Evolutionary conservation across 2,888 invertebrate species (phyloP).

Genomic region (Drosophila pseudotakahashii): DNA sequence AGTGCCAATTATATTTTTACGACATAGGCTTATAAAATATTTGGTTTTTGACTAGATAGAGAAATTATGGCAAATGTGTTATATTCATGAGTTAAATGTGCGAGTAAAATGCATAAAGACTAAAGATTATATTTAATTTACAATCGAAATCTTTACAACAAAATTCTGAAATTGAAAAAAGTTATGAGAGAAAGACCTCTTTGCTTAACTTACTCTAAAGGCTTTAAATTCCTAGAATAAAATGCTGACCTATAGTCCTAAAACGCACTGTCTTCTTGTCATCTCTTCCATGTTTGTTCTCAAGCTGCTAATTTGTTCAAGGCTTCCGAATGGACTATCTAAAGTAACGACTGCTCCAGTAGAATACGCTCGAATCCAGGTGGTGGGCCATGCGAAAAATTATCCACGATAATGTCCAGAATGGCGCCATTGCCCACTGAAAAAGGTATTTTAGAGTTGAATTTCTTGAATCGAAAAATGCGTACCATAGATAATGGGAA

Average conservation of each 20-base stretch:
- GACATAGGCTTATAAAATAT: not conserved
- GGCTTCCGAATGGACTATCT: slow-evolving; percentile 83
- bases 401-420: slow-evolving; percentile 96
- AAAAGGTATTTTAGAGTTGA: slow-evolving; percentile 79
- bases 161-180: not conserved
- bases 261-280: slow-evolving; percentile 21
- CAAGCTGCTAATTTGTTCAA: slow-evolving; percentile 39
- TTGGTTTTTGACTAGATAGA: not conserved
- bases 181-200: too few species aligned
- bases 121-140: too few species aligned
- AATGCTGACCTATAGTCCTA: slow-evolving; percentile 19
- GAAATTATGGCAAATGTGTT: not conserved
- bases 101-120: too few species aligned
- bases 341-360: slow-evolving; percentile 98
- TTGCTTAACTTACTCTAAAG: not conserved
- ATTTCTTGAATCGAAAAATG: slow-evolving; percentile 20
- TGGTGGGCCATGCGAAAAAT: slow-evolving; percentile 93
- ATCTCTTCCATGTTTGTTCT: slow-evolving; percentile 11
- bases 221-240: not conserved
- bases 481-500: slow-evolving; percentile 96
- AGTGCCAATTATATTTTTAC: not conserved
- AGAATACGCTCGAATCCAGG: slow-evolving; percentile 97
- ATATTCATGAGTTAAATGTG: too few species aligned
- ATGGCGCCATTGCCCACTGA: slow-evolving; percentile 99
- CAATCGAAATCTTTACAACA: not conserved